Conservation (phyloP, 2,888 invertebrate species). For the Pristionchus exspectatus region DNA sequence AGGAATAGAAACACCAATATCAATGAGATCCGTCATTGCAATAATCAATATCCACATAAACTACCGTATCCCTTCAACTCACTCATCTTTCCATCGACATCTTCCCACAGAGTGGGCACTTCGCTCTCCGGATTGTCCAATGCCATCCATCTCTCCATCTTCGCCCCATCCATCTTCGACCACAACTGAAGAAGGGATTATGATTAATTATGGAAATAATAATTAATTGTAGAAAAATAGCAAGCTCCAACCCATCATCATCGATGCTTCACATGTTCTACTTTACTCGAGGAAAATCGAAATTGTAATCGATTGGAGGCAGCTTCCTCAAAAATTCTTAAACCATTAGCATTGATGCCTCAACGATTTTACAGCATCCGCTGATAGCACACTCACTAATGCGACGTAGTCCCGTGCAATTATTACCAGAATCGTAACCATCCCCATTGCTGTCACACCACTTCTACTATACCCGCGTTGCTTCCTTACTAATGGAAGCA, state of each 20-base stretch:
- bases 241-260: neutral
- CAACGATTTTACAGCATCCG: too few relatives aligned
- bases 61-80: conserved; percentile 30
- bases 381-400: too few relatives aligned
- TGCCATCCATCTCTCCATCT: conserved; percentile 67
- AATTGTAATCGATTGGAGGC: neutral
- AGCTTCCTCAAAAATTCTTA: too few relatives aligned
- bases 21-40: neutral
- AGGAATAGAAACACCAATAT: too few relatives aligned
- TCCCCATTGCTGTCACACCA: too few relatives aligned
- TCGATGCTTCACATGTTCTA: neutral
- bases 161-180: conserved; percentile 59
- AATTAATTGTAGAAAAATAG: too few relatives aligned
- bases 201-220: neutral
- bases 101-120: conserved; percentile 74
- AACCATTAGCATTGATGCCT: too few relatives aligned
- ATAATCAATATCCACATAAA: neutral
- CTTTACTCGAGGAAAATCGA: neutral
- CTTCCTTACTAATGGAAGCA: neutral
- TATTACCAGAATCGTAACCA: too few relatives aligned
- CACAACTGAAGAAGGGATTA: conserved; percentile 53
- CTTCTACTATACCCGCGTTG: too few relatives aligned
- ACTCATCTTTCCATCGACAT: conserved; percentile 64
- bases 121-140: conserved; percentile 75
- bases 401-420: too few relatives aligned